Base-by-base conservation (phyloP, 1,140 invertebrate species). In the Drosophila sp. region DNA sequence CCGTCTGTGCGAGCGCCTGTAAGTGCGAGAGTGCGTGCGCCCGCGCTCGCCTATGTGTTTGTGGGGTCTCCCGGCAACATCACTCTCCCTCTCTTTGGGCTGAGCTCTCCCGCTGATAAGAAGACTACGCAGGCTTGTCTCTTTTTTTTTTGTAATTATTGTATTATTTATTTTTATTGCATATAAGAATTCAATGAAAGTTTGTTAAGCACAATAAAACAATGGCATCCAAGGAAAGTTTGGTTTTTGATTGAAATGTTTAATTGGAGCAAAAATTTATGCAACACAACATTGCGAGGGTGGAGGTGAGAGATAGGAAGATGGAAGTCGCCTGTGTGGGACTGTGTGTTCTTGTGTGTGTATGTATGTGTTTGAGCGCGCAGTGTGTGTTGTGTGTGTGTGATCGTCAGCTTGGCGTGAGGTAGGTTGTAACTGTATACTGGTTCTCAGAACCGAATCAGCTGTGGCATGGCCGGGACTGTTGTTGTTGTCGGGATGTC, bases 111-210 rank as follows among this genome's bases (percentile, higher is more conserved):
- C 35, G 17, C 73, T 76, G 73, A 76, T 76, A 76, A 76, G 73
- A 76, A 76, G 73, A 76, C 30, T 57, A 32, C 73, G 17, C 11
- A 47, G 60, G 11, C 32, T 11, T 40, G 33, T 23, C 57, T 60
- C 10, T 38, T 38, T 38, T 79, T 66, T 65, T 61, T 33, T 55
- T 65, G 50, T 33, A 32, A n/a, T 57, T 35, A 11, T 74, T 8
- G 25, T 50, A 4, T 50, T 50, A 27, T 61, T 71, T 55, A 55
- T 73, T 60, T 66, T 73, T 82, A 76, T 79, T 79, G 83, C 83
- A 69, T 77, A 83, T 70, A 87, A 79, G 83, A 83, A 56, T 84
- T 86, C 83, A 86, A 86, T 86, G 83, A 87, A 86, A 87, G 79
- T 86, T 86, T 83, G 69, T 79, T 64, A 70, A 87, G 72, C 73